These are phyloP conservation scores for Platycheirus albimanus DNA, from an alignment of 2,888 invertebrate species.

Conservation along the genomic window DNA sequence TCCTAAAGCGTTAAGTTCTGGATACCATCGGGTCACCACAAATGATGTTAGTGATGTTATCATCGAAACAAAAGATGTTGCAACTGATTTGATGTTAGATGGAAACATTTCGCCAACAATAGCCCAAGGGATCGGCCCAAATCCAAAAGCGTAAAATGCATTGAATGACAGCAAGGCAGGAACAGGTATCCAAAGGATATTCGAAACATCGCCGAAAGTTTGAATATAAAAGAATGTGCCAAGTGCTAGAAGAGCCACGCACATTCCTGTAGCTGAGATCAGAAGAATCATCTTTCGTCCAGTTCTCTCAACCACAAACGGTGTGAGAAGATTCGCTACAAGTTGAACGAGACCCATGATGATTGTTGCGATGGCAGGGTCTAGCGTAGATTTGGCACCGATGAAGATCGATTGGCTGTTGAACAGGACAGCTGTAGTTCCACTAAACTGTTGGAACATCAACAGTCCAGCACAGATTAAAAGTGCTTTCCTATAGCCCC, in stretches of 20 bases:
- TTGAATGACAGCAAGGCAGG: conserved; percentile 89
- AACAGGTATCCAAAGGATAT: conserved; percentile 88
- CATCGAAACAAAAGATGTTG: conserved; percentile 89
- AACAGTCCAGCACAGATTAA: conserved; percentile 89
- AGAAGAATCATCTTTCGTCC: conserved; percentile 89
- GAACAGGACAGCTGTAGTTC: conserved; percentile 91
- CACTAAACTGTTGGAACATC: conserved; percentile 91
- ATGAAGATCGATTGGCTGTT: conserved; percentile 89
- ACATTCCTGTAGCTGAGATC: conserved; percentile 87
- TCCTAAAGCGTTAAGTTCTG: conserved; percentile 85
- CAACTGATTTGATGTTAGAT: conserved; percentile 84
- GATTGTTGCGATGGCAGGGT: conserved; percentile 87
- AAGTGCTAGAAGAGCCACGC: conserved; percentile 85
- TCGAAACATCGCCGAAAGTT: conserved; percentile 80
- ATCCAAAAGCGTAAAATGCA: conserved; percentile 88
- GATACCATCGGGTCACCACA: conserved; percentile 89
- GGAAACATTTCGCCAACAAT: conserved; percentile 89
- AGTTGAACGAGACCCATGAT: conserved; percentile 90
- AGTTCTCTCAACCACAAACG: conserved; percentile 89
- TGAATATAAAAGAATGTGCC: conserved; percentile 87
- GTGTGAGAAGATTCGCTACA: conserved; percentile 87
- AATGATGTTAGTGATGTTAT: conserved; percentile 90
- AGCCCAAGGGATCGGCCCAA: conserved; percentile 92
- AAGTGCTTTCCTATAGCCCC: conserved; percentile 89
- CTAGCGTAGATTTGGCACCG: conserved; percentile 86